Base-by-base conservation (phyloP, 2,888 invertebrate species). In the Agriopis aurantiaria region DNA sequence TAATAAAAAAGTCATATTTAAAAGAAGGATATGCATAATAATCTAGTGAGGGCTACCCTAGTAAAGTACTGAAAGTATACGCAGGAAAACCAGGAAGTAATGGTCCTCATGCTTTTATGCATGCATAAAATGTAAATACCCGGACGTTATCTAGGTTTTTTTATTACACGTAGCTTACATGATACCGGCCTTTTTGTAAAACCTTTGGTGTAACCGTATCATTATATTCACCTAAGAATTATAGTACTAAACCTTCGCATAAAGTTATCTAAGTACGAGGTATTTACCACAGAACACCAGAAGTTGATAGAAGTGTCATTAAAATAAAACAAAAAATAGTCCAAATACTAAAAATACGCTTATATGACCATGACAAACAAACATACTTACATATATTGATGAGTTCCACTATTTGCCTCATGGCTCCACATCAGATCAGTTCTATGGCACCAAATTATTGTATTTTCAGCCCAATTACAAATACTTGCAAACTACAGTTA, bases 61-160 rank as follows among this genome's bases (percentile, higher is more conserved):
- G 17, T 52, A 62, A 45, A 62, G n/a, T 53, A 23, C 45, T 55
- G 33, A 33, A 45, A 45, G 53, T 62, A 62, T 53, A 45, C 8
- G 45, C 43, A 17, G 33, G 33, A 53, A 51, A 52, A 61, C 49
- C 49, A 58, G 58, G 33, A 61, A 62, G 53, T 53, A 45, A 43
- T n/a, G 62, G 46, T n/a, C 43, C 62, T 53, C 53, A 45, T 62
- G 45, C 52, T 53, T 53, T 62, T 62, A 62, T 53, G 14, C 62
- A 52, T 53, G 52, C 52, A 62, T 62, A 62, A 62, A 62, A 65
- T 65, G 65, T 65, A 57, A 65, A 65, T 65, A 51, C 17, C 57
- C 41, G 43, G 14, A 56, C 56, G 57, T 57, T 49, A 49, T 57
- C 51, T 62, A 33, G 62, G 62, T n/a, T 53, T 62, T 23, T 62